Evolutionary conservation across 2,888 invertebrate species (phyloP), one percentile per base, ranked within the genome.

Genomic region (Sphecodes monilicornis): DNA sequence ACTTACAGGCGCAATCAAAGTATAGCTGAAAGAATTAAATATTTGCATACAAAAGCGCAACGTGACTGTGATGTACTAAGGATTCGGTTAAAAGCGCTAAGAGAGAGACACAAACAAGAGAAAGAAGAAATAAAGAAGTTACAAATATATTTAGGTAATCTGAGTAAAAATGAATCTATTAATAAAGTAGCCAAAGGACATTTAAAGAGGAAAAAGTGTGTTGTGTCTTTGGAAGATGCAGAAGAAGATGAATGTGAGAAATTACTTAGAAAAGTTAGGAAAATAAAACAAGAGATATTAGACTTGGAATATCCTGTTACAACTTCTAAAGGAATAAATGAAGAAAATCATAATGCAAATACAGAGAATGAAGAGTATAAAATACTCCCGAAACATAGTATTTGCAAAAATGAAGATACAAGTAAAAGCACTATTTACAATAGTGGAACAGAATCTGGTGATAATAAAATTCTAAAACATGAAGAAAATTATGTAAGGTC

Each of bases 41-140:
- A 82, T 60, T 29, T 86, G 1, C 85, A 84, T 68, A 75, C 83
- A 22, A 87, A 89, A 82, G 79, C 84, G 1, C 87, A 87, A 72
- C 71, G 87, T 80, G 86, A 90, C 18, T 89, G 86, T 66, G 64
- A 77, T n/a, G 74, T 54, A 57, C 79, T 91, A 11, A 76, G 82
- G 74, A 85, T 86, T 78, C 82, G 84, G 41, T 86, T 91, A 11
- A 82, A 83, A 71, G 72, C 79, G n/a, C 75, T 91, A 66, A 87
- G 86, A 70, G 79, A 77, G 36, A 89, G 84, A 41, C 89, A 90
- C 36, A 74, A 79, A 54, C 66, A 86, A 66, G 91, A 91, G 70
- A 81, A 89, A 70, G 50, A 79, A 29, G 86, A 91, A 87, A 85
- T 91, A 11, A 64, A 78, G 29, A 84, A 78, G 18, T 57, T 91